Percentiles rank a stretch among this genome's conserved stretches.
Evolutionary conservation across 2,888 invertebrate genomes (phyloP).

Genomic region (Peribatodes rhomboidaria): DNA sequence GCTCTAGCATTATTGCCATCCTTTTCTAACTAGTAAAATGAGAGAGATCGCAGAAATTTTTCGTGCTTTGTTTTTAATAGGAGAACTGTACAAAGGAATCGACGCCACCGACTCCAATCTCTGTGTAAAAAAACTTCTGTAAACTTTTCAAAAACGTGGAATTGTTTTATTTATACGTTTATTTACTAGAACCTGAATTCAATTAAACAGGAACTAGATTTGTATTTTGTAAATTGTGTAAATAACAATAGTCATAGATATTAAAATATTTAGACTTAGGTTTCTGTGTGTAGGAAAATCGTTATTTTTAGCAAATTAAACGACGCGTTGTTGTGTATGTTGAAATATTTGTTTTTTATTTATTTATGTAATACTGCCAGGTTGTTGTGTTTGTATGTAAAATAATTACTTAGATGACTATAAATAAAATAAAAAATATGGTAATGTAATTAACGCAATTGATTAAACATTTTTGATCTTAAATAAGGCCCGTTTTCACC

Average conservation of each 20-base stretch:
- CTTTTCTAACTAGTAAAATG: neutral
- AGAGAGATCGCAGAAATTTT: neutral
- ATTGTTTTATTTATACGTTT: constrained; percentile 26
- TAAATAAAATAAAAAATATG: too few relatives aligned
- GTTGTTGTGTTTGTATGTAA: constrained; percentile 46
- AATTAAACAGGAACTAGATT: constrained; percentile 46
- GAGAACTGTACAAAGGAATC: neutral
- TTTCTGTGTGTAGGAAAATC: constrained; percentile 69
- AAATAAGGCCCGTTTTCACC: constrained; percentile 13
- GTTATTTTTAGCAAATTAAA: constrained; percentile 64
- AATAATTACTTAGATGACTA: constrained; percentile 12
- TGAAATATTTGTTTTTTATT: constrained; percentile 57
- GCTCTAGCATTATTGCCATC: neutral
- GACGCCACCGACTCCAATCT: neutral
- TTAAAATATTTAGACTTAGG: constrained; percentile 69
- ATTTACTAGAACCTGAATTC: constrained; percentile 23
- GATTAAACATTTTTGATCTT: constrained; percentile 11
- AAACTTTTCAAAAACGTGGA: neutral
- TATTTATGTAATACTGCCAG: constrained; percentile 56
- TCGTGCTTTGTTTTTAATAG: neutral
- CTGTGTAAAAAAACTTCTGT: too few relatives aligned
- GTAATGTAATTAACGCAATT: constrained; percentile 7
- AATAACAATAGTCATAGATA: constrained; percentile 73
- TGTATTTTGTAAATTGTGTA: constrained; percentile 80
- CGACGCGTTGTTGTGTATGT: constrained; percentile 59